Evolutionary conservation across 2,888 invertebrate species (phyloP), one percentile per base, ranked within the genome.

Genomic region (Acholoe squamosa): DNA sequence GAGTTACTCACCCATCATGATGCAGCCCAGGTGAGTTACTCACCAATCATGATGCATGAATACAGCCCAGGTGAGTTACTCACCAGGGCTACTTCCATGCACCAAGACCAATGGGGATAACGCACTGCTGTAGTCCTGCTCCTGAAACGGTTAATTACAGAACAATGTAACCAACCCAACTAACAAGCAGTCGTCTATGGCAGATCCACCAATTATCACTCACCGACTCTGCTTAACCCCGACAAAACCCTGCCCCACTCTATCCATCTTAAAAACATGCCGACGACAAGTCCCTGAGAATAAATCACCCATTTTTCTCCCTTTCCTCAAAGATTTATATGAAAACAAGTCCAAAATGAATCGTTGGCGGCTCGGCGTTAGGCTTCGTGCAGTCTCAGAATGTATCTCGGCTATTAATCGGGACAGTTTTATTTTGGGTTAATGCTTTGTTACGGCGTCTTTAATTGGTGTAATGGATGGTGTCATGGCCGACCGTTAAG

Each of bases 401-500:
- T 80, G 80, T 80, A 80, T 80, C 80, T 80, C 22, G 33, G 22
- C 33, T 34, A 43, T 80, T 80, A 34, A 80, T 80, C 80, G 14
- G 34, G 77, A 3, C 34, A 1, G 16, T 43, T 80, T 33, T 80
- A 80, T 80, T 80, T 80, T 10, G 16, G 12, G 34, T 34, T 80
- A 80, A 80, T 80, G 80, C 80, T 43, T 33, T 34, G 43, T 43
- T 33, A 43, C 43, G 43, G 16, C 80, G 16, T 16, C 43, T 34
- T 80, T 80, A 34, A 80, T 80, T 80, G 80, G 33, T 80, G 80
- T 80, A 80, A 80, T 80, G 80, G 80, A 80, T 80, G 12, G 80
- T 19, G 1, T 0, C 34, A 43, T 10, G 80, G 80, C 80, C 43
- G 10, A 0, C 0, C 80, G 34, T 43, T 80, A 80, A 80, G 80